Base-by-base conservation (phyloP, 1,140 invertebrate species). In the Ctenoplectra terminalis region DNA sequence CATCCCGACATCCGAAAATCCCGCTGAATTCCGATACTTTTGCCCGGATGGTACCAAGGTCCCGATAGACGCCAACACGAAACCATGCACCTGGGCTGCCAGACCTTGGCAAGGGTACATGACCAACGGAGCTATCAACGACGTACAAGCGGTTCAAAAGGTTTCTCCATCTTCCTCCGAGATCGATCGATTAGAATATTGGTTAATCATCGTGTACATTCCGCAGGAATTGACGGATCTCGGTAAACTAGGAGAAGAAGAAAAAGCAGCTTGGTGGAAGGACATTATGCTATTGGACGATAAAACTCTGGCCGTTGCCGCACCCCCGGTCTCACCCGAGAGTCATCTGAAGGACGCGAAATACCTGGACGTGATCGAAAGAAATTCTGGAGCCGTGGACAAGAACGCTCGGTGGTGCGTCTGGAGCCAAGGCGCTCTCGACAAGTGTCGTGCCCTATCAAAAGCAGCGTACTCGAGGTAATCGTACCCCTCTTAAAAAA, bases 1-100 rank as follows among this genome's bases (percentile, higher is more conserved):
- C 0, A 87, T 91, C 6, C 88, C 88, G 9, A 94, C 94, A 6
- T 84, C 92, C 13, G 94, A 95, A 87, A 95, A 96, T 82, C 94
- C 96, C 0, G 94, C 94, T 23, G 93, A 96, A 2, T 97, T 94
- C 90, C 94, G 95, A 78, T 97, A 98, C 87, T 94, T 99, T 50
- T 99, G 98, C 91, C 96, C 96, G 40, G 97, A 98, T 91, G 98
- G 97, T 2, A 96, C 94, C 1, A 95, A 96, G 82, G 94, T 95
- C 1, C 95, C 96, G 0, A 92, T 97, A 3, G 88, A 92, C 43
- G 87, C 86, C 0, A 95, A 94, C 1, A 95, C 94, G 23, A 95
- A 95, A n/a, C 95, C 96, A 9, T 97, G 97, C 87, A 95, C 95
- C 0, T 97, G 97, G 97, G 96, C 96, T 0, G 96, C 96, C 1